These are phyloP conservation scores for Zaprionus kolodkinae DNA, from an alignment of 1,140 invertebrate genomes.

Conservation along the genomic window DNA sequence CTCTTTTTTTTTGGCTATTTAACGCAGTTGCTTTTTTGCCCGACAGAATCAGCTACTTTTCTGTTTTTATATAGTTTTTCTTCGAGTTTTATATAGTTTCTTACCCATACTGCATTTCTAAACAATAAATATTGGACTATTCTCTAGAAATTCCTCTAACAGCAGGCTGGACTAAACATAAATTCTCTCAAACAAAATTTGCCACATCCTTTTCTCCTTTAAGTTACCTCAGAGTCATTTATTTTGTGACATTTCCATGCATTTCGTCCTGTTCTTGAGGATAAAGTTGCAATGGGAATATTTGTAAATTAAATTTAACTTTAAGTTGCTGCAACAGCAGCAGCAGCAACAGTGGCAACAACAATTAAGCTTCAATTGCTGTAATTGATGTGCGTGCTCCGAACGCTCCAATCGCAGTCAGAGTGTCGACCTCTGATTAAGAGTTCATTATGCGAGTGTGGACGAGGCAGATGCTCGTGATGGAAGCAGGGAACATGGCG, in stretches of 20 bases:
- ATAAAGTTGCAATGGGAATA: background rate
- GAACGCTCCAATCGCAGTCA: background rate
- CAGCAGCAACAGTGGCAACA: background rate
- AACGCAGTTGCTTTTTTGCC: no score
- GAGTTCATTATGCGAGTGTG: constrained; percentile 37
- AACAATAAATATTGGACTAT: background rate
- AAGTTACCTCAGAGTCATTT: background rate
- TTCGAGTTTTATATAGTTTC: no score
- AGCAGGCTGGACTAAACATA: background rate
- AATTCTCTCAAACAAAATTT: background rate
- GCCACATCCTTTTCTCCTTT: background rate
- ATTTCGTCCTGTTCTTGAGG: background rate
- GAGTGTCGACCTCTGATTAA: constrained; percentile 37
- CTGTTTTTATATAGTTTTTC: no score
- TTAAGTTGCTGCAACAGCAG: background rate
- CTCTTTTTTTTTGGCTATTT: no score
- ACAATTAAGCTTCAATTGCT: constrained; percentile 15
- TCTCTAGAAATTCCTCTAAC: background rate
- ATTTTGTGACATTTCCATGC: background rate
- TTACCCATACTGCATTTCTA: no score
- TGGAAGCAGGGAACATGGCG: background rate
- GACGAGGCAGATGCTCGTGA: background rate
- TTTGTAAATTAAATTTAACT: constrained; percentile 3
- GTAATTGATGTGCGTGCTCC: constrained; percentile 22
- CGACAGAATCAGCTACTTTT: no score